These are phyloP conservation scores for Pseudomugil tenellus DNA, from an alignment of 2,797 vertebrate species.

Conservation along the genomic window DNA sequence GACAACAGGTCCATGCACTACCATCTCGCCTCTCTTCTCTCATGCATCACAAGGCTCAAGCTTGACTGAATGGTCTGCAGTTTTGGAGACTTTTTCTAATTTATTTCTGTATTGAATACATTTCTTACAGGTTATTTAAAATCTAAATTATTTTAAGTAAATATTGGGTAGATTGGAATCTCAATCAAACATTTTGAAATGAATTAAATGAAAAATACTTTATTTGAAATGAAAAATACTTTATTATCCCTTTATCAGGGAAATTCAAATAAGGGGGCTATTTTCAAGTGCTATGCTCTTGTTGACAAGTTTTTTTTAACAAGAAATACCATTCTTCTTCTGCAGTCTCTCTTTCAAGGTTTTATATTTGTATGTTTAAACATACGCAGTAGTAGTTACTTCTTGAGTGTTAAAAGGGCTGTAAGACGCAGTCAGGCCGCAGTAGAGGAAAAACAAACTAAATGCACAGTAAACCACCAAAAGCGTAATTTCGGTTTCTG, in stretches of 20 bases:
- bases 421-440: constrained; percentile 4
- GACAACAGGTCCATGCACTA: constrained; percentile 55
- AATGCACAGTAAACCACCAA: constrained; percentile 13
- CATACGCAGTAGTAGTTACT: background rate
- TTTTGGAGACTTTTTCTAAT: constrained; percentile 1
- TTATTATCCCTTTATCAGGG: no score
- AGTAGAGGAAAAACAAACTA: constrained; percentile 43
- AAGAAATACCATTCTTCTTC: background rate
- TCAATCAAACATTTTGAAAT: constrained; percentile 2
- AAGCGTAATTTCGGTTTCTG: constrained; percentile 32
- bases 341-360: background rate
- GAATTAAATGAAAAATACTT: no score
- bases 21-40: constrained; percentile 39
- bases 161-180: background rate
- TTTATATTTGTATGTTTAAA: constrained; percentile 4
- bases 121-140: background rate
- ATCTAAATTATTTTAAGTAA: background rate
- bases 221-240: no score
- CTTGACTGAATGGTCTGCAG: background rate
- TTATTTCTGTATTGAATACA: background rate
- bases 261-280: no score
- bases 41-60: constrained; percentile 8
- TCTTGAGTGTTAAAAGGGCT: constrained; percentile 11
- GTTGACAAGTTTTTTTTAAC: background rate
- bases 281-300: no score